Conservation (phyloP, 53 echinoderm and acorn worm genomes). For the Paracentrotus lividus region DNA sequence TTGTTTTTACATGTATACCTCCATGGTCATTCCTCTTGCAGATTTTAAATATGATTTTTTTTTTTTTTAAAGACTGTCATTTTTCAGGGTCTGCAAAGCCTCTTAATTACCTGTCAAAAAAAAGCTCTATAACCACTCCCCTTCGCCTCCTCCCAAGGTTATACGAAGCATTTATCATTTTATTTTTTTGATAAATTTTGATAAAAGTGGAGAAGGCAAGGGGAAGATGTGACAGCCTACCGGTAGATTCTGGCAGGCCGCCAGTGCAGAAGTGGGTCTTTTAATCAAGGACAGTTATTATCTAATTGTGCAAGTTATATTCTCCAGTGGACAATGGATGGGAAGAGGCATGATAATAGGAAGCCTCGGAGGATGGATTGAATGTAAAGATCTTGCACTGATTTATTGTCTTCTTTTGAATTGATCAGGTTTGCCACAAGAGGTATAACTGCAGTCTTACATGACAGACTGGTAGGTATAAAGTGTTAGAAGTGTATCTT, state of each 20-base stretch:
- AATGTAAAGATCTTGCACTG: conserved; percentile 14
- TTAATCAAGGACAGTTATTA: conserved; percentile 63
- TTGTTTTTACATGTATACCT: too few relatives aligned
- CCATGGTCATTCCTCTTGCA: too few relatives aligned
- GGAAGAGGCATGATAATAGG: conserved; percentile 14
- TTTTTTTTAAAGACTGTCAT: background rate
- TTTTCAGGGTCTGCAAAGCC: background rate
- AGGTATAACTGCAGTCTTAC: background rate
- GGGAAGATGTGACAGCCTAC: background rate
- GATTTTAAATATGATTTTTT: too few relatives aligned
- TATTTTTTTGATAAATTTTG: background rate
- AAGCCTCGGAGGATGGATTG: background rate
- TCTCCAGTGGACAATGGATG: conserved; percentile 11
- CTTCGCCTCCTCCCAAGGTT: background rate
- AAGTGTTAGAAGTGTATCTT: background rate
- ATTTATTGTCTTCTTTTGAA: conserved; percentile 32
- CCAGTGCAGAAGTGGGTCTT: conserved; percentile 27
- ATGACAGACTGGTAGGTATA: background rate
- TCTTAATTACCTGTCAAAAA: background rate
- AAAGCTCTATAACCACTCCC: background rate
- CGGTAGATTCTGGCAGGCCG: background rate
- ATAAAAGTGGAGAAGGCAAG: background rate
- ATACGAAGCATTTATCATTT: background rate
- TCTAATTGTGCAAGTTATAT: conserved; percentile 57
- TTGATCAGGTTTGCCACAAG: conserved; percentile 38